A percentile compares a stretch with the other conserved stretches of the same genome.
phyloP scores from a whole-genome alignment of 2,797 vertebrate genomes.

The Catostomus latipinnis region DNA sequence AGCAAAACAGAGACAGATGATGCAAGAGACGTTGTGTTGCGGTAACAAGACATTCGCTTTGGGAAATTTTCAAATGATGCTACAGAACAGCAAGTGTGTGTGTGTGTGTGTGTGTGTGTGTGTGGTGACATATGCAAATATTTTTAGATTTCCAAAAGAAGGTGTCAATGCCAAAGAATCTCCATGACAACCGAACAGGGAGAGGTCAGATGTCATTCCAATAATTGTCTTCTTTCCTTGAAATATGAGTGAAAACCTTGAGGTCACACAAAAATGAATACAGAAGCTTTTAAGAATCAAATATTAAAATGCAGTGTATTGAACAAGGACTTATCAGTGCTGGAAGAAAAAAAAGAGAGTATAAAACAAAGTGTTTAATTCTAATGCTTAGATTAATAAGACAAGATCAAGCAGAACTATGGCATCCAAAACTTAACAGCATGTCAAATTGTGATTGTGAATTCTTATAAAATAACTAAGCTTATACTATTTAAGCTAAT shows the following conservation, averaged over 20 bases:
- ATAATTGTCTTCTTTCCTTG: constrained; percentile 59
- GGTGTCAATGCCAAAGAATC: constrained; percentile 53
- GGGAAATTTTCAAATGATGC: constrained; percentile 12
- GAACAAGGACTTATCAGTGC: constrained; percentile 5
- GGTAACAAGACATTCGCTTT: constrained; percentile 1
- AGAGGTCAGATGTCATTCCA: constrained; percentile 66
- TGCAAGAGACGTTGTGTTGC: background rate
- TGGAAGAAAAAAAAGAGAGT: background rate
- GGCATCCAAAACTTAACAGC: constrained; percentile 60
- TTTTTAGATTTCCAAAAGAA: constrained; percentile 32
- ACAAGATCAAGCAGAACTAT: constrained; percentile 59
- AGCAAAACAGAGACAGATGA: constrained; percentile 34
- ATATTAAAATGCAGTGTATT: constrained; percentile 45
- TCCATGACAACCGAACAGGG: constrained; percentile 60
- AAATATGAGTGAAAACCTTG: constrained; percentile 57
- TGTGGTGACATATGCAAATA: constrained; percentile 50
- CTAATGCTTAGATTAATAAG: constrained; percentile 30
- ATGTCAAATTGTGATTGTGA: constrained; percentile 8
- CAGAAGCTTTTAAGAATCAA: constrained; percentile 22
- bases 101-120: background rate
- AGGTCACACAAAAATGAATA: constrained; percentile 30
- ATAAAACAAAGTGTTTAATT: constrained; percentile 11
- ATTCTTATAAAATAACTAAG: constrained; percentile 19
- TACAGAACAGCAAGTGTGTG: constrained; percentile 3
- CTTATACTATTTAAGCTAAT: background rate